A percentile compares a stretch with the other conserved stretches of the same genome.
phyloP scores from a whole-genome alignment of 2,113 vertebrate species.

The Toxotes chatareus region DNA sequence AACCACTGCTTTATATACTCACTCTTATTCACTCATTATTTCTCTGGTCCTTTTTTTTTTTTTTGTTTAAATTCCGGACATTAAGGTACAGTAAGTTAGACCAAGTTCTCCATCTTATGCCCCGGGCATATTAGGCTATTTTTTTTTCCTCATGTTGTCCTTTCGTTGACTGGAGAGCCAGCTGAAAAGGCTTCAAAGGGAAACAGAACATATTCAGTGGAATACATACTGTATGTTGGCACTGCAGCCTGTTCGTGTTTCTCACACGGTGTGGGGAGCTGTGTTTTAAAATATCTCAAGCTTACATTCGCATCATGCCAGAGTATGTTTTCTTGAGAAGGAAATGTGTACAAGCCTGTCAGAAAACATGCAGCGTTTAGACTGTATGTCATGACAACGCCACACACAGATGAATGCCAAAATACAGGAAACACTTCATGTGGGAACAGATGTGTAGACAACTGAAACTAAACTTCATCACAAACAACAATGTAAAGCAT shows the following conservation, averaged over 20 bases:
- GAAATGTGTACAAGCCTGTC: not conserved
- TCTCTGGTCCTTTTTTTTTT: not conserved
- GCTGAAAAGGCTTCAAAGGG: slow-evolving; percentile 37
- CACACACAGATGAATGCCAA: not conserved
- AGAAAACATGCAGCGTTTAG: not conserved
- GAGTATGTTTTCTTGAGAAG: not conserved
- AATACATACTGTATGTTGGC: not conserved
- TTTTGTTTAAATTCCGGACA: not conserved
- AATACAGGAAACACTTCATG: not conserved
- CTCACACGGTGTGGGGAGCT: not conserved
- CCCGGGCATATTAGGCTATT: slow-evolving; percentile 20
- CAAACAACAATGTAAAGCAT: not conserved
- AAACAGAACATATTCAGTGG: slow-evolving; percentile 10
- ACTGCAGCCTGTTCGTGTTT: not conserved
- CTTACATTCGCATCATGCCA: not conserved
- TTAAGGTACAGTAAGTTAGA: slow-evolving; percentile 19
- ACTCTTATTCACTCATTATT: slow-evolving; percentile 3
- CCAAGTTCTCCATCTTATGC: slow-evolving; percentile 12
- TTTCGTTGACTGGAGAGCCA: slow-evolving; percentile 7
- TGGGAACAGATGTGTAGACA: not conserved
- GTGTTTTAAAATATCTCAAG: not conserved
- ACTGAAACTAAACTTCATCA: not conserved
- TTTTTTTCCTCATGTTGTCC: slow-evolving; percentile 32
- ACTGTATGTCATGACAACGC: slow-evolving; percentile 2
- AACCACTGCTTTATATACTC: not conserved